Evolutionary conservation across 2,797 vertebrate genomes (phyloP).

Genomic region (Hemibagrus guttatus): DNA sequence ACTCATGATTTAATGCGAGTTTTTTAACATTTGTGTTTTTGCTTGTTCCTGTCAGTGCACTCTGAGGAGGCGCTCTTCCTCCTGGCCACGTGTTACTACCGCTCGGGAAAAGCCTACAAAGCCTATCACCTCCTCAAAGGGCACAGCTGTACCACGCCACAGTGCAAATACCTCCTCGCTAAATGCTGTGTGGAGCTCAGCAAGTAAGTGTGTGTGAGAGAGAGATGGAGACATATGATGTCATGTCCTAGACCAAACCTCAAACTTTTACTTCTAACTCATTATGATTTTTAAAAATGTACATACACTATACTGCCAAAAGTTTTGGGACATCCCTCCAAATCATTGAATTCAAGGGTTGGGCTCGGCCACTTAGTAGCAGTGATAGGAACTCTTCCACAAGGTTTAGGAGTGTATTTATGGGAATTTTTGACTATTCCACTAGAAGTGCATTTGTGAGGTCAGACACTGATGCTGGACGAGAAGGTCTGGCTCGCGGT

Average conservation of each 20-base stretch:
- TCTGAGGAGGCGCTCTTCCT: slow-evolving; percentile 95
- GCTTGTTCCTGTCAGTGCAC: slow-evolving; percentile 79
- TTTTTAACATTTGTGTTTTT: neutral
- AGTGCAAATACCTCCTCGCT: slow-evolving; percentile 96
- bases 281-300: no score
- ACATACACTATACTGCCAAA: no score
- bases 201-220: slow-evolving; percentile 77
- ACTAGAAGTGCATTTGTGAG: no score
- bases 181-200: slow-evolving; percentile 97
- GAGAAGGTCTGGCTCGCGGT: no score
- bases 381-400: no score
- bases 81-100: slow-evolving; percentile 95
- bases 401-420: no score
- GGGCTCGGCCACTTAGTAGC: no score
- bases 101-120: slow-evolving; percentile 97
- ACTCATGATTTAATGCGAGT: neutral
- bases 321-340: no score
- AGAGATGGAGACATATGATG: no score
- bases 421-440: no score
- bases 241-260: neutral
- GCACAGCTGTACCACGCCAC: slow-evolving; percentile 94
- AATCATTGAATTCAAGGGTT: no score
- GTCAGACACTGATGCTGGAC: no score
- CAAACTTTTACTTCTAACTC: neutral
- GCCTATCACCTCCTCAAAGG: slow-evolving; percentile 95